Evolutionary conservation across 1,140 invertebrate species (phyloP), one percentile per base, ranked within the genome.

Genomic region (Temnothorax longispinosus): DNA sequence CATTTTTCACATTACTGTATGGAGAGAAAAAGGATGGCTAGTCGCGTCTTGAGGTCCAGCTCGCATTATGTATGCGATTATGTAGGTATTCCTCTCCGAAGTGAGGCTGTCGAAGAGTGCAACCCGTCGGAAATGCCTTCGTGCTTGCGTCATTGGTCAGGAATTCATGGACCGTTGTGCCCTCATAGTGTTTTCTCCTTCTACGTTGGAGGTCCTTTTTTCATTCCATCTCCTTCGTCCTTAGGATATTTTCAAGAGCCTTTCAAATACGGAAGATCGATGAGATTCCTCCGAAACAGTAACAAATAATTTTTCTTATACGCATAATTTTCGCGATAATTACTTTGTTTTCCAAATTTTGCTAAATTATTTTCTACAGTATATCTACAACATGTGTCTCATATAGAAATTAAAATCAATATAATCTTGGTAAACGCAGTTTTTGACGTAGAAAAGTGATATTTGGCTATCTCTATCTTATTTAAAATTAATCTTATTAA

Each of bases 91-190:
- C 76, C 86, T 87, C 71, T 86, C 71, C 50, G 47, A 82, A 86
- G 76, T 77, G 72, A 65, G 64, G 67, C 65, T 86, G 86, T 89
- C 92, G 89, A 92, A 92, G 92, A 92, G 92, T 92, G 92, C 92
- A 93, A 72, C 91, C 86, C 90, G 91, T 94, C 94, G 94, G 94
- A 95, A 95, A 95, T 95, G 93, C 94, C 93, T 94, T 92, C 69
- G 89, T 75, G 84, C 88, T 94, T 95, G 90, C 94, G 94, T 95
- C 94, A 95, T 87, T 92, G 85, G 80, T 92, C 54, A 94, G 94
- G 94, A 95, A 95, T 95, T 94, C 92, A 93, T 89, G 89, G 94
- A 92, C 84, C 87, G 88, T 87, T 87, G 78, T 87, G 85, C 86
- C 87, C 76, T 91, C 87, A 54, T 62, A 90, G 62, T 82, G 81